These are phyloP conservation scores for Cebus imitator DNA, from an alignment of 2,113 vertebrate genomes.

Conservation along the genomic window DNA sequence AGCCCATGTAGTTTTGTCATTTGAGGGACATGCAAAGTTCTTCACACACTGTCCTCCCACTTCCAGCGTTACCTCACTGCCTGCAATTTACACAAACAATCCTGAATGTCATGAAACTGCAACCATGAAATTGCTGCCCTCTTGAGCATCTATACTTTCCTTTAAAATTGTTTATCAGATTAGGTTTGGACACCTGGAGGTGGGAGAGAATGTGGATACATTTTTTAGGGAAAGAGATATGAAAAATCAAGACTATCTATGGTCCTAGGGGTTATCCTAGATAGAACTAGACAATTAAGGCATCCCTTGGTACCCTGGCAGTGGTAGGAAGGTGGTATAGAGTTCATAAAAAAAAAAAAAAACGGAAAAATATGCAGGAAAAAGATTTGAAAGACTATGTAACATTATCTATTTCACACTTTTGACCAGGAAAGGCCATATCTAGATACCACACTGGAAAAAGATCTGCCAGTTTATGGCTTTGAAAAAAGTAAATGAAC, in stretches of 20 bases:
- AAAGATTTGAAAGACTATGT: constrained; percentile 8
- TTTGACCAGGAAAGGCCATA: constrained; percentile 28
- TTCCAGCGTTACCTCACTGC: neutral
- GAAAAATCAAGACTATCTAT: neutral
- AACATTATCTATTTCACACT: constrained; percentile 16
- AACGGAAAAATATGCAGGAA: neutral
- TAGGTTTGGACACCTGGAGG: neutral
- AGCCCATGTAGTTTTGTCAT: neutral
- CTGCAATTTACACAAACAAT: neutral
- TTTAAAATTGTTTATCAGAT: neutral
- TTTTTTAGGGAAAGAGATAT: neutral
- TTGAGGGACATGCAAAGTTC: neutral
- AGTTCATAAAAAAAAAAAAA: neutral
- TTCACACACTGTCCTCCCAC: neutral
- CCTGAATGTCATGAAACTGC: neutral
- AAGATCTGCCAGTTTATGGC: constrained; percentile 34
- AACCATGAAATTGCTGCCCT: neutral
- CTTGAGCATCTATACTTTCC: neutral
- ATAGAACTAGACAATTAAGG: neutral
- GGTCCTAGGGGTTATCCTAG: neutral
- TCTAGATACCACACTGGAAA: constrained; percentile 34
- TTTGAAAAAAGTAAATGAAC: constrained; percentile 46
- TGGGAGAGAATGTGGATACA: neutral
- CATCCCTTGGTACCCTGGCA: neutral
- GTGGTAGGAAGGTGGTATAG: neutral